Percentiles rank a stretch among this genome's conserved stretches.
phyloP scores from a whole-genome alignment of 2,797 vertebrate species.

The Pelochelys cantorii region DNA sequence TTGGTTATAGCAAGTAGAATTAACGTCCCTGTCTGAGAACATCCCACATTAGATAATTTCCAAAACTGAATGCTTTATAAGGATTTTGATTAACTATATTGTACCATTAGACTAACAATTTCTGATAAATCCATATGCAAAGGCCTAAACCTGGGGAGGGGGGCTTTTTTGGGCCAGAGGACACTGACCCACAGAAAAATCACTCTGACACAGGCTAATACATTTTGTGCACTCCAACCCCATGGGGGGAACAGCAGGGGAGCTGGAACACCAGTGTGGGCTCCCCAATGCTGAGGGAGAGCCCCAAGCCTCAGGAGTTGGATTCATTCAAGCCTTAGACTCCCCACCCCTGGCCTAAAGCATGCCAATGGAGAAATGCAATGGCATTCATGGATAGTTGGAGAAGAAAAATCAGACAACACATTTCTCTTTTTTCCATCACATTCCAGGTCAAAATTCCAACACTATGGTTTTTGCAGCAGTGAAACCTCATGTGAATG shows the following conservation, averaged over 20 bases:
- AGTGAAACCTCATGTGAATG: not conserved
- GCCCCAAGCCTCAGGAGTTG: no score
- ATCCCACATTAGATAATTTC: not conserved
- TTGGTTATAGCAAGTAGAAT: not conserved
- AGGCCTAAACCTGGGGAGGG: no score
- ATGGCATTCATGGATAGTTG: not conserved
- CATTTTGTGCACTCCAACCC: no score
- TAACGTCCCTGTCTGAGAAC: not conserved
- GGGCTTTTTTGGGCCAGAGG: no score
- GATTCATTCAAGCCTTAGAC: no score
- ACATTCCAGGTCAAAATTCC: not conserved
- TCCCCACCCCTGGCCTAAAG: constrained; percentile 16
- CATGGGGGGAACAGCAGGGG: no score
- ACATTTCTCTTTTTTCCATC: not conserved
- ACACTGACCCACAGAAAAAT: no score
- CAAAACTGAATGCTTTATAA: not conserved
- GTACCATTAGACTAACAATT: constrained; percentile 61
- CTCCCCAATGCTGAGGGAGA: no score
- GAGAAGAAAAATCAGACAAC: constrained; percentile 24
- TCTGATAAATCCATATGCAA: constrained; percentile 29
- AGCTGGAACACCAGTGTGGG: no score
- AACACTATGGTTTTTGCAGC: not conserved
- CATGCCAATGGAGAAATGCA: not conserved
- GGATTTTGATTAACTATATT: constrained; percentile 48
- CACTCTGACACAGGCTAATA: no score